Evolutionary conservation across 2,113 vertebrate species (phyloP), one percentile per base, ranked within the genome.

Genomic region (Shinisaurus crocodilurus): DNA sequence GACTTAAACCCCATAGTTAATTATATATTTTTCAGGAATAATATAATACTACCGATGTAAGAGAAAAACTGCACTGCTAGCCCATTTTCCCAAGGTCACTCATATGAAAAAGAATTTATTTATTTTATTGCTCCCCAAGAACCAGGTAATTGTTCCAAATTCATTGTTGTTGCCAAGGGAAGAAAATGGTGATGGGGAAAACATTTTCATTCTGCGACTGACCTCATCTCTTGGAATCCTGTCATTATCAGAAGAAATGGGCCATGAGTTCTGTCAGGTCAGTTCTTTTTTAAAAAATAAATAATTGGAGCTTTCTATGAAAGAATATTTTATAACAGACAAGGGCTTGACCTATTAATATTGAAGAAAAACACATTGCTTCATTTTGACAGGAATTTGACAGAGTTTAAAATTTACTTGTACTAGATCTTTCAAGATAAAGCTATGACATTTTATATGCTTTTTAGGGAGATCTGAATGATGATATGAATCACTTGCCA

Each of bases 201-300:
- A 85, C 70, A n/a, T 83, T 94, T 94, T 93, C 70, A 94, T 93
- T 88, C 89, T 83, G 88, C 93, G 90, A 90, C 89, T 96, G 85
- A 76, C 37, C 95, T 90, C 89, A 90, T 92, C 94, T 93, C 80
- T 57, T 92, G 85, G 84, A 88, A 77, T 67, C 54, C 81, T 88
- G 57, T 48, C 1, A 3, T 92, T 88, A 81, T 60, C 45, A 70
- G 72, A 93, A 96, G 88, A 92, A 88, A 88, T 91, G 48, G 88
- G 89, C 87, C 37, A 87, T 23, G 75, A 2, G 80, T 79, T 84
- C 84, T 92, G 57, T 57, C 70, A 89, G 86, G 89, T 86, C 84
- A 87, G 70, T 77, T 90, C 29, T 4, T 94, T 54, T 9, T 9
- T 88, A 84, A 85, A 63, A 72, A 82, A 88, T 69, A 94, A 94